Evolutionary conservation across 1,140 invertebrate genomes (phyloP), one percentile per base, ranked within the genome.

Genomic region (Drosophila kanapiae): DNA sequence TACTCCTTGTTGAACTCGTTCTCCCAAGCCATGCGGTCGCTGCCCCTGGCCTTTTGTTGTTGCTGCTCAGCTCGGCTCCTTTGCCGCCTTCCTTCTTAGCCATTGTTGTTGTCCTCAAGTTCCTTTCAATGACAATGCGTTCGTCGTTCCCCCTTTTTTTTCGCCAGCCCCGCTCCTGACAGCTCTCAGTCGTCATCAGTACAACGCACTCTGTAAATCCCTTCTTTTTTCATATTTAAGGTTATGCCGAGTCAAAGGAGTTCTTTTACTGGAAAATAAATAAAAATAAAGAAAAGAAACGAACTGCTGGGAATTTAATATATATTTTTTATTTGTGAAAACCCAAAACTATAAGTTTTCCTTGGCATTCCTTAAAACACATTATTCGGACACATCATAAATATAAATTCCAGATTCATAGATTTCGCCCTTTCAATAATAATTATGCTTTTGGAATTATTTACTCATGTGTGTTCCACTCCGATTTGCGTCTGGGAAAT

Each of bases 101-200:
- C 67, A 70, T 70, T 80, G 78, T 60, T 61, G 62, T 64, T 63
- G 53, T 37, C 8, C 76, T 87, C 84, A 87, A 87, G 84, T 88
- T 87, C 84, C 84, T 87, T 87, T 87, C 84, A 87, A 87, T 87
- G 84, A 87, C 84, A 87, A 88, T 87, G 84, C 85, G 84, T 88
- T 80, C 68, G 63, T 51, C 31, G n/a, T 47, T 5, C 40, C 47
- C 37, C 40, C 60, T 35, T 31, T 42, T 43, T 23, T 23, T 23
- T 42, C 58, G 48, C 37, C 14, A 8, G 18, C 51, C 59, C 68
- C 49, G 51, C 16, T 51, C 47, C 59, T 51, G 31, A 56, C 43
- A 35, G 62, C 48, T 53, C 35, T 70, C 16, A 60, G 67, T 71
- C 58, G 65, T 78, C 77, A 57, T 61, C 49, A 51, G 70, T 74